These are phyloP conservation scores for Orchesella flavescens DNA, from an alignment of 2,888 invertebrate genomes.

Conservation along the genomic window DNA sequence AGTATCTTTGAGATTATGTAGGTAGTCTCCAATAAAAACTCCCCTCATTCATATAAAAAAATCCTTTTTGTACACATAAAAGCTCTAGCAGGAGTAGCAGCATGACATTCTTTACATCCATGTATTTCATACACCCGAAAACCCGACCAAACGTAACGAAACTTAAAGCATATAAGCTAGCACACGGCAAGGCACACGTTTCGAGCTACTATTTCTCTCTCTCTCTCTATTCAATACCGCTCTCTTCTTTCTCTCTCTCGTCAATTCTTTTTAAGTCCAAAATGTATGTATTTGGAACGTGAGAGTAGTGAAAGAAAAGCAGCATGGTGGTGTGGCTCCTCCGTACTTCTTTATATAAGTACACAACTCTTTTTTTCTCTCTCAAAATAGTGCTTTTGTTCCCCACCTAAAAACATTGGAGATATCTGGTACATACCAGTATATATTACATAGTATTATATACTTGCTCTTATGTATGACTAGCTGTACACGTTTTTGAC, in stretches of 20 bases:
- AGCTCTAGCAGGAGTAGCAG: background rate
- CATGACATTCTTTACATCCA: background rate
- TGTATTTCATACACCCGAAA: background rate
- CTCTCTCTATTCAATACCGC: too few relatives aligned
- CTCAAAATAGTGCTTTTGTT: background rate
- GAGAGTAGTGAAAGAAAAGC: background rate
- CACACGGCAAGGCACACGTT: background rate
- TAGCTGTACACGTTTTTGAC: background rate
- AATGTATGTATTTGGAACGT: constrained; percentile 4
- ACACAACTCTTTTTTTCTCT: too few relatives aligned
- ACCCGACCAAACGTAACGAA: background rate
- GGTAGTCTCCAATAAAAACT: background rate
- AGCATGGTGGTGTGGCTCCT: background rate
- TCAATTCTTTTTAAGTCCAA: constrained; percentile 6
- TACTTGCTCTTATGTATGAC: background rate
- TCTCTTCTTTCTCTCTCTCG: background rate
- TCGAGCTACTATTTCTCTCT: background rate
- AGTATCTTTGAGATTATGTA: background rate
- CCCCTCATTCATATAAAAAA: constrained; percentile 37
- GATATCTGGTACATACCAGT: background rate
- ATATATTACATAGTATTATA: background rate
- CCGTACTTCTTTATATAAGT: background rate
- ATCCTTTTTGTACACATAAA: background rate
- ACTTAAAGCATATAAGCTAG: too few relatives aligned
- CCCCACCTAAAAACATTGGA: background rate